Conservation (phyloP, 2,888 invertebrate genomes). For the Eledona agricola region DNA sequence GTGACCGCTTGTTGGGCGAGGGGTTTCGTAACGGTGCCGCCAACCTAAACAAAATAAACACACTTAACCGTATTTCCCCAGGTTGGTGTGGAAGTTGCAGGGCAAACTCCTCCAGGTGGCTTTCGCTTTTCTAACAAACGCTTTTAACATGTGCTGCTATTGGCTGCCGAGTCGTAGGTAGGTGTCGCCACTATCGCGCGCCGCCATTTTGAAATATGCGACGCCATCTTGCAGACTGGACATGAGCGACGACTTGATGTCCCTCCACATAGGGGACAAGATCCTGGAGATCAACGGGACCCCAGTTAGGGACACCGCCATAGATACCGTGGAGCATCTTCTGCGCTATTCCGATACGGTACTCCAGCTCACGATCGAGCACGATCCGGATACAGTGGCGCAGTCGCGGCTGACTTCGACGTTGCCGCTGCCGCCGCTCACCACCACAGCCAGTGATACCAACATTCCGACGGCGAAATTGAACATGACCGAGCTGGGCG, state of each 20-base stretch:
- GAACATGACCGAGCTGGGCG: slow-evolving; percentile 45
- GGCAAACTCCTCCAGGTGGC: slow-evolving; percentile 75
- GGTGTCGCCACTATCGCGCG: slow-evolving; percentile 39
- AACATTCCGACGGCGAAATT: slow-evolving; percentile 59
- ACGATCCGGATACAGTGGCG: slow-evolving; percentile 80
- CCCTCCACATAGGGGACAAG: slow-evolving; percentile 89
- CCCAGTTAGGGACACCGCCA: slow-evolving; percentile 80
- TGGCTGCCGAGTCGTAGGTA: slow-evolving; percentile 72
- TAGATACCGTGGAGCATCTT: slow-evolving; percentile 80
- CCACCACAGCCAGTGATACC: slow-evolving; percentile 62
- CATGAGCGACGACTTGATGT: slow-evolving; percentile 81
- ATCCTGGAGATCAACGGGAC: slow-evolving; percentile 94
- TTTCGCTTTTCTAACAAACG: slow-evolving; percentile 75
- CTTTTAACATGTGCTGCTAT: slow-evolving; percentile 76
- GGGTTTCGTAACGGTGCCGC: neutral
- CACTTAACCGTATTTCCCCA: too few species aligned
- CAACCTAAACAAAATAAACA: too few species aligned
- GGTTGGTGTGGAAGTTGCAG: slow-evolving; percentile 72
- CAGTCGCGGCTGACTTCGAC: slow-evolving; percentile 58
- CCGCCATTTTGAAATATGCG: slow-evolving; percentile 7
- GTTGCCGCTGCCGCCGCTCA: slow-evolving; percentile 53
- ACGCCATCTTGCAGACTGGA: slow-evolving; percentile 73
- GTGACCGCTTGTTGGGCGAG: slow-evolving; percentile 52
- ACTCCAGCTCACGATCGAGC: slow-evolving; percentile 88
- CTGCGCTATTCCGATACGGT: slow-evolving; percentile 77